These are phyloP conservation scores for Drosophila pseudoobscura DNA, from an alignment of 1,140 invertebrate genomes.

Conservation along the genomic window DNA sequence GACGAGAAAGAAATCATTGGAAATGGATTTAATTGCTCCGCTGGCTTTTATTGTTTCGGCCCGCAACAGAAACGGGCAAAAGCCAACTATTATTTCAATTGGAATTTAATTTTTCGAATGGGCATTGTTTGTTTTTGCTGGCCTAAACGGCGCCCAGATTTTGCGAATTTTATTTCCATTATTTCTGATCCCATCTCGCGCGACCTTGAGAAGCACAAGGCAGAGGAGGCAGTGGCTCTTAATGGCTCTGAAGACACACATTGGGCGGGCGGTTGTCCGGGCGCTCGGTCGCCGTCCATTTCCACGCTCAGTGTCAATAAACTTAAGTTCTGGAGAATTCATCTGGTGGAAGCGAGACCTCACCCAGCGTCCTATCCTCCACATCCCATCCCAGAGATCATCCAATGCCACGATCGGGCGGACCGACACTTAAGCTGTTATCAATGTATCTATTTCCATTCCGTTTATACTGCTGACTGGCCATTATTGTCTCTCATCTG, in stretches of 20 bases:
- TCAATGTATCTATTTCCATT: constrained; percentile 78
- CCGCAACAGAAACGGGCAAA: constrained; percentile 17
- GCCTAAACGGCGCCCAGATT: constrained; percentile 23
- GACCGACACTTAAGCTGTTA: constrained; percentile 64
- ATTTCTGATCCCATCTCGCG: constrained; percentile 17
- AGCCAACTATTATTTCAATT: constrained; percentile 65
- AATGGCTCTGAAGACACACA: constrained; percentile 23
- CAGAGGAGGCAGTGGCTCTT: constrained; percentile 12
- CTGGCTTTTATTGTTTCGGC: constrained; percentile 45
- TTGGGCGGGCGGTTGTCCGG: not conserved
- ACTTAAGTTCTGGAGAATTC: constrained; percentile 62
- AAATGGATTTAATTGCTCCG: constrained; percentile 57
- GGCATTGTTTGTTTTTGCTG: constrained; percentile 39
- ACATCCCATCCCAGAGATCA: constrained; percentile 36
- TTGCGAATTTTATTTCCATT: constrained; percentile 41
- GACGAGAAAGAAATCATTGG: constrained; percentile 58
- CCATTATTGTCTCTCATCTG: constrained; percentile 34
- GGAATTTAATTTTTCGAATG: constrained; percentile 57
- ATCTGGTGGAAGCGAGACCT: constrained; percentile 12
- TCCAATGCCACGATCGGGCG: constrained; percentile 17
- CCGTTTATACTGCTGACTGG: constrained; percentile 54
- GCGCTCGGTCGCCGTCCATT: constrained; percentile 8
- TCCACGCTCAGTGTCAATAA: constrained; percentile 63
- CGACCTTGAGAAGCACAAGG: constrained; percentile 49
- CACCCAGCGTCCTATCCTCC: constrained; percentile 21